Conservation (phyloP, 2,888 invertebrate species). For the Eucera pruinosa region DNA sequence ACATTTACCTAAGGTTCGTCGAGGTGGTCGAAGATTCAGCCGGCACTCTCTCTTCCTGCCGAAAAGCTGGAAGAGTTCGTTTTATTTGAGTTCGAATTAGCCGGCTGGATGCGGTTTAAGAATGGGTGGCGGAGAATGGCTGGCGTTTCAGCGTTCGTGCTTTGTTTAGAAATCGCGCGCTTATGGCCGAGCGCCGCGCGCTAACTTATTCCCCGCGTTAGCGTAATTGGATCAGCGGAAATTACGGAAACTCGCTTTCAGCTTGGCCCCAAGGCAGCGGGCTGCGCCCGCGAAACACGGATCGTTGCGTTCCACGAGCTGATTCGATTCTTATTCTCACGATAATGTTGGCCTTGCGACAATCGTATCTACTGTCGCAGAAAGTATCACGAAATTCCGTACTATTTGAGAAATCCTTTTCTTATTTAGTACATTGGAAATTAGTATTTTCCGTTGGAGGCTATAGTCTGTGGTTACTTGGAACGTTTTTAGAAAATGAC, state of each 20-base stretch:
- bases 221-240: slow-evolving; percentile 79
- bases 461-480: too few relatives aligned
- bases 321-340: slow-evolving; percentile 38
- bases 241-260: slow-evolving; percentile 75
- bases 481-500: too few relatives aligned
- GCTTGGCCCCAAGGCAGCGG: slow-evolving; percentile 48
- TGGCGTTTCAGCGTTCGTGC: slow-evolving; percentile 74
- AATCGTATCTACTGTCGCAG: not conserved
- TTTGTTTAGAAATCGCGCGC: slow-evolving; percentile 79
- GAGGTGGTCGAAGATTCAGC: slow-evolving; percentile 21
- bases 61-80: too few relatives aligned
- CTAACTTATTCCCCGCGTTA: slow-evolving; percentile 78
- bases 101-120: slow-evolving; percentile 77
- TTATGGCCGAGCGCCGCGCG: slow-evolving; percentile 66
- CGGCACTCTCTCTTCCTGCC: not conserved
- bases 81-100: slow-evolving; percentile 81
- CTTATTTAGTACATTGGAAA: too few relatives aligned
- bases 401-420: too few relatives aligned
- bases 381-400: not conserved
- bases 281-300: slow-evolving; percentile 44
- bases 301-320: slow-evolving; percentile 40
- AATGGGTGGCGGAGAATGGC: slow-evolving; percentile 72
- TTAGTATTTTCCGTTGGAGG: too few relatives aligned
- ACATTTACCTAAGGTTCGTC: slow-evolving; percentile 49
- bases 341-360: slow-evolving; percentile 7